phyloP scores from a whole-genome alignment of 2,888 invertebrate genomes.

The Tiliacea citrago region DNA sequence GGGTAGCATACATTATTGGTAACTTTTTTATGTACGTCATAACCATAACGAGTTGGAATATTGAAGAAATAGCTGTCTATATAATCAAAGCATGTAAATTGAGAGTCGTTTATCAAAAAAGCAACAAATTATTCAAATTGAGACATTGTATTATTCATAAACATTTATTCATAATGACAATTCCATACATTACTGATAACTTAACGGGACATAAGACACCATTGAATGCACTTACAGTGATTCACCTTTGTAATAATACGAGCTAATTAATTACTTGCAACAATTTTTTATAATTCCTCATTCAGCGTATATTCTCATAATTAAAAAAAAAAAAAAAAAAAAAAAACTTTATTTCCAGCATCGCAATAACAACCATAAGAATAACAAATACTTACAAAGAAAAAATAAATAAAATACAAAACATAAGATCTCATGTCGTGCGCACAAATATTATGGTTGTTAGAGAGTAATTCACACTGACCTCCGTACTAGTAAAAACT shows the following conservation, averaged over 20 bases:
- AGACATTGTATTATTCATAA: conserved; percentile 55
- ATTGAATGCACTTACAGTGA: conserved; percentile 52
- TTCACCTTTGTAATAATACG: conserved; percentile 33
- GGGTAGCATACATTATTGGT: conserved; percentile 49
- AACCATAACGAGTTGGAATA: conserved; percentile 32
- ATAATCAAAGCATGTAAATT: conserved; percentile 29
- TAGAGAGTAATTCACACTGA: no score
- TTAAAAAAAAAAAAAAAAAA: no score
- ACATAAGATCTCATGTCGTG: no score
- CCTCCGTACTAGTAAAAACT: no score
- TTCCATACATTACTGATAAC: conserved; percentile 61
- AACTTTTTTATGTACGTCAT: conserved; percentile 50
- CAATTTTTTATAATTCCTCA: conserved; percentile 26
- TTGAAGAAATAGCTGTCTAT: conserved; percentile 19
- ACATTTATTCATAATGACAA: conserved; percentile 55
- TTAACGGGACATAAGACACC: conserved; percentile 58
- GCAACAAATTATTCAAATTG: conserved; percentile 50
- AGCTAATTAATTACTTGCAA: conserved; percentile 32
- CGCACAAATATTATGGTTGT: no score
- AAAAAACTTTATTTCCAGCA: no score
- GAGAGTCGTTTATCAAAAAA: conserved; percentile 45
- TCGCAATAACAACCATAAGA: no score
- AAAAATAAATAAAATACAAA: no score
- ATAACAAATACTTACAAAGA: no score
- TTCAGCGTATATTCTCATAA: conserved; percentile 4